A percentile compares a stretch with the other conserved stretches of the same genome.
Conservation (phyloP, 1,140 invertebrate species). For the Lepidurus couesii region DNA sequence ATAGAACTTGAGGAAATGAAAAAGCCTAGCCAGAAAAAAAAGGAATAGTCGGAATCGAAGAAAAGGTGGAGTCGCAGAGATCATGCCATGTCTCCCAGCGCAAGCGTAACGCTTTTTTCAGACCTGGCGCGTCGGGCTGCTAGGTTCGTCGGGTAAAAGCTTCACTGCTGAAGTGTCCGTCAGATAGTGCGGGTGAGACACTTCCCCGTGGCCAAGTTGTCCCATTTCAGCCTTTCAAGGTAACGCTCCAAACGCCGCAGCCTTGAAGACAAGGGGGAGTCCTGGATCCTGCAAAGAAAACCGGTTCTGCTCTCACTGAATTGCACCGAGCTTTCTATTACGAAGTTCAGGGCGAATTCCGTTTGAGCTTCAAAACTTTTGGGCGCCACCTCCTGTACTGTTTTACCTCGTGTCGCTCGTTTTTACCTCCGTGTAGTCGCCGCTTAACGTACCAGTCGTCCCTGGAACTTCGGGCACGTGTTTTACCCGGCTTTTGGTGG, state of each 20-base stretch:
- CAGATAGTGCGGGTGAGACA: background rate
- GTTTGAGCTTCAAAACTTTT: background rate
- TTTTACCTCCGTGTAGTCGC: background rate
- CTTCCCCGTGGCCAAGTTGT: background rate
- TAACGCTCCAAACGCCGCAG: background rate
- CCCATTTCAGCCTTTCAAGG: background rate
- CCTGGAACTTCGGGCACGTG: conserved; percentile 6
- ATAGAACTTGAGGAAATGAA: background rate
- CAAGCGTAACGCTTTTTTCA: background rate
- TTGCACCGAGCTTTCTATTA: background rate
- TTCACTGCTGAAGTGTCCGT: background rate
- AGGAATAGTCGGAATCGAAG: background rate
- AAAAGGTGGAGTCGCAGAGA: background rate
- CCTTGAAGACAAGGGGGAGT: background rate
- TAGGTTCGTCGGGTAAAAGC: background rate
- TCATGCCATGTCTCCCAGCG: background rate
- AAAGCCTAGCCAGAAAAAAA: background rate
- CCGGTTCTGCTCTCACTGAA: background rate
- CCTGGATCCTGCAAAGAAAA: background rate
- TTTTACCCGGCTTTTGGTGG: background rate
- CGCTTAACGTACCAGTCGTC: conserved; percentile 1
- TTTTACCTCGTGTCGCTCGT: background rate
- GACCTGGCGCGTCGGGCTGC: background rate
- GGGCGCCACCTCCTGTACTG: background rate
- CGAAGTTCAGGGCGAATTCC: background rate